Evolutionary conservation across 2,888 invertebrate species (phyloP), one percentile per base, ranked within the genome.

Genomic region (Ischnura elegans): DNA sequence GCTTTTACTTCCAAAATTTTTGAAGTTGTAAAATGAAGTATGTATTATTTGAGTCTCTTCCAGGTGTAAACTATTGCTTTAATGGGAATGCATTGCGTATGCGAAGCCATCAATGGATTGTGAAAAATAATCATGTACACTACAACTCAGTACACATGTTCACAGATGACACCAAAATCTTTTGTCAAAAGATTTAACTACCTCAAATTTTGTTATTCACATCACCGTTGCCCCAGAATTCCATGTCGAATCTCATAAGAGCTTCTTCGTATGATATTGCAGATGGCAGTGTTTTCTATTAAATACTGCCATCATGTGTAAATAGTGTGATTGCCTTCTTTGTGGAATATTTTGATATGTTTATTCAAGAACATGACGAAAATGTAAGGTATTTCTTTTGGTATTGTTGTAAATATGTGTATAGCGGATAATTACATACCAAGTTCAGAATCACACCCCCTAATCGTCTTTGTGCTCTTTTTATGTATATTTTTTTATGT

Each of bases 261-360:
- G 90, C 90, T 90, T 90, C 90, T 90, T 90, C 43, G 36, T 90
- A 55, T 61, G 61, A 90, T 90, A 55, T 55, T 61, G 61, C 66
- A 66, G 66, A 61, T 90, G 45, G 90, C 90, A 61, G 55, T 66
- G 61, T 90, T 90, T 43, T 36, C 19, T 21, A 90, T 61, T 55
- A 61, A 90, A 90, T 43, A 25, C 90, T 90, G 90, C 90, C 25
- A 66, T 51, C 29, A 86, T 86, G n/a, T 90, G 90, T 90, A 90
- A 43, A 90, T 90, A 90, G 90, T 90, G 90, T 90, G 90, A 61
- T 90, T 90, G 90, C 90, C 90, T 90, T 90, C 90, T 90, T 66
- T 61, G 55, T 90, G 90, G 61, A 90, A 90, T 90, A 90, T 90
- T 90, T 90, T 90, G 90, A 90, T 90, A 90, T 61, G 90, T 90